phyloP scores from a whole-genome alignment of 2,113 vertebrate genomes.

The Platichthys stellatus region DNA sequence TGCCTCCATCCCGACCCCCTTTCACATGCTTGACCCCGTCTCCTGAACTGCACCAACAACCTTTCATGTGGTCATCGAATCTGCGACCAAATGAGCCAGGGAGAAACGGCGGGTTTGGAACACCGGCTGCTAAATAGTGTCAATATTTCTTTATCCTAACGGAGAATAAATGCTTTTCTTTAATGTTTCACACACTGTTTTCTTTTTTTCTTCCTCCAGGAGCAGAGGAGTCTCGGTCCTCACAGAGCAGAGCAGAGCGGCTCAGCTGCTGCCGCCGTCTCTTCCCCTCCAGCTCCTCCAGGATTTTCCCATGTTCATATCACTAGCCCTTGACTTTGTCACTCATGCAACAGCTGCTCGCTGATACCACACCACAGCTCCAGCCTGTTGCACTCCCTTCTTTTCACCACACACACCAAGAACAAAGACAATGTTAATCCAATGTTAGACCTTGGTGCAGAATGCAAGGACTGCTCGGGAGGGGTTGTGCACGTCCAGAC shows the following conservation, averaged over 20 bases:
- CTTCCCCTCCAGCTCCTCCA: slow-evolving; percentile 79
- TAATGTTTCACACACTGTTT: slow-evolving; percentile 46
- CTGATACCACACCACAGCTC: slow-evolving; percentile 84
- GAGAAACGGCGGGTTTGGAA: slow-evolving; percentile 16
- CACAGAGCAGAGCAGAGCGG: slow-evolving; percentile 42
- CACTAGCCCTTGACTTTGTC: slow-evolving; percentile 88
- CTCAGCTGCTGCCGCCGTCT: slow-evolving; percentile 83
- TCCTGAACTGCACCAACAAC: slow-evolving; percentile 58
- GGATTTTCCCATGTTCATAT: slow-evolving; percentile 89
- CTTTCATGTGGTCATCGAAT: slow-evolving; percentile 44
- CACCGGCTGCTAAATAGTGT: slow-evolving; percentile 41
- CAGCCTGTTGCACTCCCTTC: slow-evolving; percentile 72
- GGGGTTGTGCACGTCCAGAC: slow-evolving; percentile 58
- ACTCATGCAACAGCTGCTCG: slow-evolving; percentile 89
- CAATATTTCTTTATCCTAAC: slow-evolving; percentile 44
- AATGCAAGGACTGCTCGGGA: slow-evolving; percentile 76
- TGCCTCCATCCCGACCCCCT: slow-evolving; percentile 40
- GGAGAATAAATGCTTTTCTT: slow-evolving; percentile 58
- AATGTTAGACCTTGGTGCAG: slow-evolving; percentile 73
- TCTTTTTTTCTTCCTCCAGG: slow-evolving; percentile 19
- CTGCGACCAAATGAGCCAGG: slow-evolving; percentile 29
- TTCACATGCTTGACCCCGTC: slow-evolving; percentile 64
- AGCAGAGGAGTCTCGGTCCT: slow-evolving; percentile 60
- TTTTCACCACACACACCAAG: slow-evolving; percentile 63
- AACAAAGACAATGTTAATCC: slow-evolving; percentile 79